A percentile compares a stretch with the other conserved stretches of the same genome.
These are phyloP conservation scores for Aproaerema taeniolella DNA, from an alignment of 2,888 invertebrate species.

Conservation along the genomic window DNA sequence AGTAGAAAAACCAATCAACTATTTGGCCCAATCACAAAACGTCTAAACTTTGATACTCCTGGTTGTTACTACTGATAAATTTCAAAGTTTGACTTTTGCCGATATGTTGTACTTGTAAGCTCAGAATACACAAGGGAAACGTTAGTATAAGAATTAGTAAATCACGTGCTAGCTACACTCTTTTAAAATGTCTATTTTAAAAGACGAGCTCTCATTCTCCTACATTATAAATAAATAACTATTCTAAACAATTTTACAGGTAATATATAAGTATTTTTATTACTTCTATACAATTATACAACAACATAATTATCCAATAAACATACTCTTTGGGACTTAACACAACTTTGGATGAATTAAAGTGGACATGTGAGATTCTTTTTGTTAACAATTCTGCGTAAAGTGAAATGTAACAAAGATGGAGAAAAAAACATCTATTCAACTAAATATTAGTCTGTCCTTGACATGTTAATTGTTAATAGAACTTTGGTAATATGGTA, in stretches of 20 bases:
- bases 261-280: constrained; percentile 70
- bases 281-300: constrained; percentile 73
- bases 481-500: constrained; percentile 8
- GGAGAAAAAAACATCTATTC: no score
- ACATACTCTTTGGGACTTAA: constrained; percentile 72
- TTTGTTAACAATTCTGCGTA: constrained; percentile 1
- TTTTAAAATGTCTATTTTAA: constrained; percentile 68
- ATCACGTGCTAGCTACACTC: constrained; percentile 50
- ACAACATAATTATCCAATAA: constrained; percentile 60
- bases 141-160: constrained; percentile 57
- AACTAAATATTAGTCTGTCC: constrained; percentile 13
- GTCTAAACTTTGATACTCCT: constrained; percentile 61
- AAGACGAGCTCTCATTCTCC: constrained; percentile 57
- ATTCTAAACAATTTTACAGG: constrained; percentile 70
- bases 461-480: constrained; percentile 14
- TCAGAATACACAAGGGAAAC: constrained; percentile 28
- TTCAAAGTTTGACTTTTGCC: constrained; percentile 70
- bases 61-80: constrained; percentile 33
- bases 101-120: constrained; percentile 33
- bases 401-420: no score
- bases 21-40: constrained; percentile 57
- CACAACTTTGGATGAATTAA: constrained; percentile 67
- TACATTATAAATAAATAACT: constrained; percentile 69
- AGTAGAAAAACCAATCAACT: no score
- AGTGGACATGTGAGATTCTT: constrained; percentile 21